These are phyloP conservation scores for Scelioninae gen. 2 DNA, from an alignment of 2,888 invertebrate genomes.

Conservation along the genomic window DNA sequence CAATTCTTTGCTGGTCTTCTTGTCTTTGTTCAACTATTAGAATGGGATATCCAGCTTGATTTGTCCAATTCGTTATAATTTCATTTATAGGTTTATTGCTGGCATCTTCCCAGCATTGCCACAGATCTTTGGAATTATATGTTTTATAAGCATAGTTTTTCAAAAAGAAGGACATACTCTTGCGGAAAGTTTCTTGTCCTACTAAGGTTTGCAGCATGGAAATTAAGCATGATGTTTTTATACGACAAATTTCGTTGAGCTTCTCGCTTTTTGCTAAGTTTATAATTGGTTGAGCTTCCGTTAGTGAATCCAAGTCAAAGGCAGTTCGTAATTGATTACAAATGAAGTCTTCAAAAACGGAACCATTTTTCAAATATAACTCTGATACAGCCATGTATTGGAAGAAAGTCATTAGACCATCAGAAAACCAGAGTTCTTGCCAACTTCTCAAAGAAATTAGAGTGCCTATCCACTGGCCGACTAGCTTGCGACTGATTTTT, in stretches of 20 bases:
- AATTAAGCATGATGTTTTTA: conserved; percentile 25
- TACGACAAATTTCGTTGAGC: conserved; percentile 4
- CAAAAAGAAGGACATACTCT: conserved; percentile 16
- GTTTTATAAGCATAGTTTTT: conserved; percentile 2
- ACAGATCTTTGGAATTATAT: conserved; percentile 8
- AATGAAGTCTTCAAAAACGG: conserved; percentile 30
- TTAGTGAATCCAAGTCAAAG: conserved; percentile 23
- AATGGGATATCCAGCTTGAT: conserved; percentile 95
- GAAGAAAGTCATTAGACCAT: conserved; percentile 24
- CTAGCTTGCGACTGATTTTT: conserved; percentile 14
- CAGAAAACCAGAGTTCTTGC: conserved; percentile 18
- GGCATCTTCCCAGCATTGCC: conserved; percentile 18
- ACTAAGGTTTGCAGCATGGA: conserved; percentile 29
- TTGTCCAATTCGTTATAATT: conserved; percentile 83
- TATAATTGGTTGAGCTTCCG: conserved; percentile 13
- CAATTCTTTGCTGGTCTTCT: conserved; percentile 78
- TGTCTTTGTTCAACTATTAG: conserved; percentile 81
- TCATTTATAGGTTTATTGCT: conserved; percentile 11
- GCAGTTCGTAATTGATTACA: conserved; percentile 22
- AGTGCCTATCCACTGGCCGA: conserved; percentile 24
- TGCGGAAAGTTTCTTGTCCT: conserved; percentile 5
- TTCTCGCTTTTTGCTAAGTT: neutral
- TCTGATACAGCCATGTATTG: conserved; percentile 34
- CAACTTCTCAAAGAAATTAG: conserved; percentile 5
- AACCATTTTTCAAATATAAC: conserved; percentile 21